Evolutionary conservation across 2,888 invertebrate species (phyloP), one percentile per base, ranked within the genome.

Genomic region (Melanophora roralis): DNA sequence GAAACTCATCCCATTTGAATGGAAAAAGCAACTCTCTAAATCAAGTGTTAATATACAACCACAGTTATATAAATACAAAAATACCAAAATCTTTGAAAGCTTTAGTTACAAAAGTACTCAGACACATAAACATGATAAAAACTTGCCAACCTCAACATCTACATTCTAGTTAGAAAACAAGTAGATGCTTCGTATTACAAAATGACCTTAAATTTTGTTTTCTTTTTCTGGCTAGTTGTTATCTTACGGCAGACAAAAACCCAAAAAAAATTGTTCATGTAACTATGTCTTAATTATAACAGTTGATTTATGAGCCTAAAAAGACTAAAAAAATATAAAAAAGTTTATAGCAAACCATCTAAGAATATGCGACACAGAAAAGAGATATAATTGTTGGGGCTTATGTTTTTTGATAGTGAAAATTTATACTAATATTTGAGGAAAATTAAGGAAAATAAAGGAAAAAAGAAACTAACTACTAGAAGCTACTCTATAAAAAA

Each of bases 261-360:
- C n/a, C 23, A 64, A 69, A 47, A 53, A 64, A 69, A 38, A 57
- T 27, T 47, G 62, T 38, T 47, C 62, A 64, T 64, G 69, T 76
- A 76, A 76, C 57, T 62, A 76, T 76, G 76, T 69, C 76, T 76
- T 69, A 69, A 76, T 76, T 69, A 76, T 49, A 57, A 40, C 34
- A 69, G 62, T 40, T 64, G 76, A 76, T 76, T 76, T 76, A 76
- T 76, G 69, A 40, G 40, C 57, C 55, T 49, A 40, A 73, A 57
- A 43, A 40, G 19, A 12, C 32, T 4, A 55, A 40, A 57, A 69
- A 43, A 14, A 16, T 32, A 60, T 34, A 68, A 51, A 45, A 8
- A 49, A 47, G 12, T n/a, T n/a, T 43, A 62, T 47, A 62, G 49
- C 65, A 47, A 49, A 64, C 38, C 23, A 55, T 27, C 45, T 23